phyloP scores from a whole-genome alignment of 2,797 vertebrate genomes.

The Melanotaenia boesemani region DNA sequence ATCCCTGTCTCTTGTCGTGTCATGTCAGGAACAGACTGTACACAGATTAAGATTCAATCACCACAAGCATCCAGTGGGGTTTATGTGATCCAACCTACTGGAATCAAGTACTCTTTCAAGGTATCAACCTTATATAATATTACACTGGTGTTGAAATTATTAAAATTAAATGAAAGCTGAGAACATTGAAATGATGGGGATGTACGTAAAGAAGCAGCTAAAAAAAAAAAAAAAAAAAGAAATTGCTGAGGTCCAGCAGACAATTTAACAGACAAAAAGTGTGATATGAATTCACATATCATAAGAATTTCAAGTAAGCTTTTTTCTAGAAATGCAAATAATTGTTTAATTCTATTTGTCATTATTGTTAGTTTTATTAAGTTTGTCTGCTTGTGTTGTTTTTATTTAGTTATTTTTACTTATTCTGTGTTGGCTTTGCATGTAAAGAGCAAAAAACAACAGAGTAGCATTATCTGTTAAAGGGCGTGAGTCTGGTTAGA shows the following conservation, averaged over 20 bases:
- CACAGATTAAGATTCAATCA: conserved; percentile 56
- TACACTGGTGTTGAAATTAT: no score
- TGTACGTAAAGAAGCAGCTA: no score
- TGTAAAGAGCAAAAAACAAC: no score
- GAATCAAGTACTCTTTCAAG: conserved; percentile 48
- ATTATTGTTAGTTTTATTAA: background rate
- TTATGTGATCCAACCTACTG: conserved; percentile 62
- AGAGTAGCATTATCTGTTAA: background rate
- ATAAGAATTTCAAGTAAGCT: no score
- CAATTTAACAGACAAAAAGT: no score
- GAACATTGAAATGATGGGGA: no score
- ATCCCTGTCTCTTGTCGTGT: background rate
- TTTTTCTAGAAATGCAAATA: background rate
- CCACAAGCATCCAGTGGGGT: conserved; percentile 64
- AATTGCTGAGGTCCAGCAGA: no score
- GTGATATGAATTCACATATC: no score
- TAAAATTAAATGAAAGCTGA: no score
- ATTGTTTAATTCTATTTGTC: background rate
- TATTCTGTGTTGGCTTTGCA: background rate
- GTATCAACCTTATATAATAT: conserved; percentile 33
- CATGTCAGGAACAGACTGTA: conserved; percentile 68
- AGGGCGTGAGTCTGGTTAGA: background rate
- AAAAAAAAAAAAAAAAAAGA: no score
- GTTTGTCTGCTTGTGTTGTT: background rate
- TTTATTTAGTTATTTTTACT: background rate